A percentile compares a stretch with the other conserved stretches of the same genome.
Conservation (phyloP, 2,113 vertebrate species). For the Toxotes jaculatrix region DNA sequence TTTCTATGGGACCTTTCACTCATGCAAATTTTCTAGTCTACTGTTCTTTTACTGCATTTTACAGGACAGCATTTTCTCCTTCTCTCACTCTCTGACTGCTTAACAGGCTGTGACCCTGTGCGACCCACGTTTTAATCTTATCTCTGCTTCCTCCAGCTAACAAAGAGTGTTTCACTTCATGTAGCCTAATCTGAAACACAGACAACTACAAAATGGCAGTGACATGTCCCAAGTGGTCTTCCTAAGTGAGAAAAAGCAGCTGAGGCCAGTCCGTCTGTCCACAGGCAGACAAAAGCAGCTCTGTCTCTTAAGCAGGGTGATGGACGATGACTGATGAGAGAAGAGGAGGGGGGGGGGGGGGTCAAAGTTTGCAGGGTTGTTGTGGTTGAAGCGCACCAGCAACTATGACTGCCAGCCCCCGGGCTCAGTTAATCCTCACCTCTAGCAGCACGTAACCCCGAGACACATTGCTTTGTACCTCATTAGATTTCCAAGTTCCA, state of each 20-base stretch:
- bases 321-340: conserved; percentile 79
- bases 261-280: conserved; percentile 45
- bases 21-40: not conserved
- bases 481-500: conserved; percentile 19
- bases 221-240: conserved; percentile 52
- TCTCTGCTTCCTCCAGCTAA: conserved; percentile 55
- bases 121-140: conserved; percentile 55
- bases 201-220: conserved; percentile 60
- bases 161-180: conserved; percentile 66
- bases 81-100: conserved; percentile 1
- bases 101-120: not conserved
- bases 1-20: not conserved
- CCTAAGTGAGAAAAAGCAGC: conserved; percentile 68
- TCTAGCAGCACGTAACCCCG: not conserved
- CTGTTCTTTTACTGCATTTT: not conserved
- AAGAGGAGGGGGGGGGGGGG: conserved; percentile 27
- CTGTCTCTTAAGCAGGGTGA: conserved; percentile 70
- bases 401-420: conserved; percentile 1
- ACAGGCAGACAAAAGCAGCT: conserved; percentile 72
- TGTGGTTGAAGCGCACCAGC: conserved; percentile 46
- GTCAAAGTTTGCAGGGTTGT: conserved; percentile 67
- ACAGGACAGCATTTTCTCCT: conserved; percentile 1
- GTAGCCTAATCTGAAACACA: conserved; percentile 65
- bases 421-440: conserved; percentile 46
- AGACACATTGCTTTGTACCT: conserved; percentile 10